Percentiles rank a stretch among this genome's conserved stretches.
These are phyloP conservation scores for Drosophila asahinai DNA, from an alignment of 1,140 invertebrate species.

Conservation along the genomic window DNA sequence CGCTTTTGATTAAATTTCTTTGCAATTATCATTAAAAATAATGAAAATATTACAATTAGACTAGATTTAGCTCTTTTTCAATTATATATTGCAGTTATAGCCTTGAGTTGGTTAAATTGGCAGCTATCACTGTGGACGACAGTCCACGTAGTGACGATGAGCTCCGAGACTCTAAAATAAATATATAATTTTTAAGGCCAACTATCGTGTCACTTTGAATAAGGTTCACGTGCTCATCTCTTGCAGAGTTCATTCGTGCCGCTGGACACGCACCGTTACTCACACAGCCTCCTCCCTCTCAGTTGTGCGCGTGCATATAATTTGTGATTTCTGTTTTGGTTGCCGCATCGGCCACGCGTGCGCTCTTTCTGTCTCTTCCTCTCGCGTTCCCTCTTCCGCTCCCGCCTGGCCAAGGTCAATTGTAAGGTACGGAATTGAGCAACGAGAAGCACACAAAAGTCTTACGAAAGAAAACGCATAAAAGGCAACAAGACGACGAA, in stretches of 20 bases:
- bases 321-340: constrained; percentile 31
- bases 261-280: constrained; percentile 33
- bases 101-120: no score
- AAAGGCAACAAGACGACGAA: constrained; percentile 28
- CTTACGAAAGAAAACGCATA: constrained; percentile 45
- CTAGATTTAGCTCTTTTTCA: no score
- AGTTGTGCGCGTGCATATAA: constrained; percentile 23
- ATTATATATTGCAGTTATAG: no score
- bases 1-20: no score
- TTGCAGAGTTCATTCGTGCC: not conserved
- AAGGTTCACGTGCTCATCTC: not conserved
- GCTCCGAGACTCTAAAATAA: no score
- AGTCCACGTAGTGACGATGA: no score
- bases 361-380: constrained; percentile 8
- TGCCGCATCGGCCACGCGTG: constrained; percentile 34
- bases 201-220: not conserved
- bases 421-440: constrained; percentile 42
- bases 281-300: not conserved
- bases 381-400: not conserved
- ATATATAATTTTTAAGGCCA: no score
- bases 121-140: no score
- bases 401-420: constrained; percentile 48
- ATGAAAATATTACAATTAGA: not conserved
- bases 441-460: constrained; percentile 24
- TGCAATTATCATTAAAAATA: not conserved